phyloP scores from a whole-genome alignment of 30 jellyfish, hydroid and myxozoan species.

The Aurelia coerulea region DNA sequence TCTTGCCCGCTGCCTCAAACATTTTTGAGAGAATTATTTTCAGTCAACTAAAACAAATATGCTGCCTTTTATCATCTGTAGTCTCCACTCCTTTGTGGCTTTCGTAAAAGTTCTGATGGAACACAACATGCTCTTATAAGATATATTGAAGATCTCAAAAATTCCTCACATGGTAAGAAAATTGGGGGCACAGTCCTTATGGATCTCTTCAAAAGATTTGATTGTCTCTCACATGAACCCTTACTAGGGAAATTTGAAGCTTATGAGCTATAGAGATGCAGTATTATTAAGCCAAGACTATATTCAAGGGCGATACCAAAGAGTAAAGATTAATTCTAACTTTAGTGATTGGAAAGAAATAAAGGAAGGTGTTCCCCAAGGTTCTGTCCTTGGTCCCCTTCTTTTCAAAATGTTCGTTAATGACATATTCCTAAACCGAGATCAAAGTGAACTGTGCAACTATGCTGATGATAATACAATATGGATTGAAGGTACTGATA shows the following conservation, averaged over 20 bases:
- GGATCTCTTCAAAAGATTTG: background rate
- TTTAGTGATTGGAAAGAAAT: background rate
- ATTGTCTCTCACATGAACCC: background rate
- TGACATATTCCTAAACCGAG: background rate
- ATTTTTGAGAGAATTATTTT: too few species aligned
- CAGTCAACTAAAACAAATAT: too few species aligned
- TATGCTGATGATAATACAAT: background rate
- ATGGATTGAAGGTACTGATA: too few species aligned
- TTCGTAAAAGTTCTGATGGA: background rate
- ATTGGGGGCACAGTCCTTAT: conserved; percentile 1
- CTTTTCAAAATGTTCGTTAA: background rate
- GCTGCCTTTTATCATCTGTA: background rate
- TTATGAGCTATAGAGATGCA: background rate
- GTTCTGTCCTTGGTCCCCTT: background rate
- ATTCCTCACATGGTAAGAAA: background rate
- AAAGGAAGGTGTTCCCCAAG: background rate
- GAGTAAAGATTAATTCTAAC: background rate
- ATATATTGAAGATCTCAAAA: background rate
- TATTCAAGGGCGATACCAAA: background rate
- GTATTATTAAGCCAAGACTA: background rate
- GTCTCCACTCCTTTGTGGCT: background rate
- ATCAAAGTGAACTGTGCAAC: background rate
- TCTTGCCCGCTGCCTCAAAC: too few species aligned
- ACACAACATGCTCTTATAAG: background rate
- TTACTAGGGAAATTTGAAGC: background rate